Base-by-base conservation (phyloP, 2,113 vertebrate species). In the Macaca mulatta region DNA sequence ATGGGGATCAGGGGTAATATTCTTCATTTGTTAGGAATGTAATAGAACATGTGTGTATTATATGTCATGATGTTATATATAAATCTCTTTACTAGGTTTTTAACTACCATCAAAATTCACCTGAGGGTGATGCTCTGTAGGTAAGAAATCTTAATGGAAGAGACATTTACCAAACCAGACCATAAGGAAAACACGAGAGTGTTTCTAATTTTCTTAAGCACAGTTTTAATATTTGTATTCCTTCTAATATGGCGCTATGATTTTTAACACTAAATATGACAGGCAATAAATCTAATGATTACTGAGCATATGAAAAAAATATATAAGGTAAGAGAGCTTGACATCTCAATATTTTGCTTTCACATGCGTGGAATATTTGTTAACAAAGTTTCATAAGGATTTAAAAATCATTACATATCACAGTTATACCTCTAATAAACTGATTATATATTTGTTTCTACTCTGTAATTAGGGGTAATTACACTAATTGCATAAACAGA, bases 371-470 rank as follows among this genome's bases (percentile, higher is more conserved):
- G 97, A 98, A 96, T 96, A 97, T 98, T 98, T 98, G 93, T 98
- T 98, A 93, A 98, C 97, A 93, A 98, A 99, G 97, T 98, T 99
- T 97, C 69, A 16, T 95, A 97, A 98, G 96, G 97, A 97, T 98
- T 98, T 98, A 94, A 92, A 97, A 98, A 98, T 98, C 96, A 10
- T 5, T 97, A 78, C 87, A 38, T 98, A 98, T 93, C 86, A 81
- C 86, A 94, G 97, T 98, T 98, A 97, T 96, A 86, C 97, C 98
- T 98, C 98, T 98, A 98, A 98, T 98, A 98, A 98, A 98, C 97
- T 98, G 98, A 98, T 98, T 98, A 96, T 96, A 98, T 61, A 77
- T 97, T 98, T 25, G 97, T 98, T 98, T 98, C 98, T 96, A 97
- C 98, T 98, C 97, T 97, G 95, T 98, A 97, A 97, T 98, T 98